These are phyloP conservation scores for Zaprionus ghesquierei DNA, from an alignment of 1,140 invertebrate species.

Conservation along the genomic window DNA sequence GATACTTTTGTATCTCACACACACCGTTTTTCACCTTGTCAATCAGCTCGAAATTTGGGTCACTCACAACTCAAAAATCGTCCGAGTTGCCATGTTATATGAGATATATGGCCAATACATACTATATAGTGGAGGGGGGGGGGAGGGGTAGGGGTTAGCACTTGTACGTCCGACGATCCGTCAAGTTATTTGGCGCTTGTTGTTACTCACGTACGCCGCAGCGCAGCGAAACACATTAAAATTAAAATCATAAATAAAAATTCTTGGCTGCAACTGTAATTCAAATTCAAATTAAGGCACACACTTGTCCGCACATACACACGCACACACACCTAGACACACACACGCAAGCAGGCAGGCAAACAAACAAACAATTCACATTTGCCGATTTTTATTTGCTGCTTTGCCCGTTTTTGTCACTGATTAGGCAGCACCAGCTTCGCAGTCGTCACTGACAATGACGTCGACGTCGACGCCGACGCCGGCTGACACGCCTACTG, in stretches of 20 bases:
- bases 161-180: constrained; percentile 3
- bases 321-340: constrained; percentile 39
- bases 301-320: constrained; percentile 17
- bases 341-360: constrained; percentile 3
- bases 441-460: constrained; percentile 5
- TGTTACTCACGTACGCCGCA: constrained; percentile 60
- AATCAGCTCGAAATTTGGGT: constrained; percentile 45
- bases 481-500: constrained; percentile 17
- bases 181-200: constrained; percentile 61
- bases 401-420: constrained; percentile 68
- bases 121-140: no score
- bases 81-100: neutral
- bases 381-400: constrained; percentile 77
- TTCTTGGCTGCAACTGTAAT: constrained; percentile 68
- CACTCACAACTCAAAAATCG: constrained; percentile 9
- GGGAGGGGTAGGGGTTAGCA: no score
- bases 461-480: constrained; percentile 6
- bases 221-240: constrained; percentile 60
- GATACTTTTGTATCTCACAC: constrained; percentile 28
- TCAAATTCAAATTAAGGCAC: constrained; percentile 68
- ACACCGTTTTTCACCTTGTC: constrained; percentile 35
- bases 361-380: constrained; percentile 45
- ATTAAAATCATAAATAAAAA: constrained; percentile 71
- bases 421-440: constrained; percentile 49
- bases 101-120: constrained; percentile 3